Base-by-base conservation (phyloP, 2,797 vertebrate genomes). In the Pangasius macronema region DNA sequence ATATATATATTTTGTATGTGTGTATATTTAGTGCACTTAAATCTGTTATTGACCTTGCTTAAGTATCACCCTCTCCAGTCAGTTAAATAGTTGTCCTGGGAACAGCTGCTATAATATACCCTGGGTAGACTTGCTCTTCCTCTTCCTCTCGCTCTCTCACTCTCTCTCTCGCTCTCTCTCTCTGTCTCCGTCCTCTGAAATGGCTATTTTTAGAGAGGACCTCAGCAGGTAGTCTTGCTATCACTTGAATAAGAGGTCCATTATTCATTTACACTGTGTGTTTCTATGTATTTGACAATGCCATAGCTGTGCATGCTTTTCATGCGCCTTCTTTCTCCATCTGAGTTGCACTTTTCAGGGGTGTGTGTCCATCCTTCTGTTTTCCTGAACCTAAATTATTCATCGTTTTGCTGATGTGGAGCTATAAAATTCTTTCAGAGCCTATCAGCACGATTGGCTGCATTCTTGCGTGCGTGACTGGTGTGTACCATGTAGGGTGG, bases 301-400 rank as follows among this genome's bases (percentile, higher is more conserved):
- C 75, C 6, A 0, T 18, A 77, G 51, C 51, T 22, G 51, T 20
- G 76, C 76, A 13, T 14, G 6, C 9, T 61, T 82, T 82, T 63
- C 36, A 80, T 36, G 67, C 10, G 14, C 51, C 84, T 70, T 55
- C 81, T 89, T 82, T 86, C 39, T 76, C 51, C 82, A 82, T 91
- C 18, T 3, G 80, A 77, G 85, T 49, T 83, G 79, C 68, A 81
- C 87, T 86, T 90, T 92, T 86, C 87, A 85, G 65, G 88, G 57
- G 79, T 89, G 86, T 72, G 79, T 90, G 89, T 92, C 91, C 91
- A 87, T 92, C 90, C 77, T 85, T 91, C 88, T 91, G 88, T 93
- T 93, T 93, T 91, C 88, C 85, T 55, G 0, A 89, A 88, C 85
- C 73, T 94, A 89, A 95, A 95, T 96, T 93, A 95, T 95, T 96